Evolutionary conservation across 2,888 invertebrate species (phyloP).

Genomic region (Cosmopolites sordidus): DNA sequence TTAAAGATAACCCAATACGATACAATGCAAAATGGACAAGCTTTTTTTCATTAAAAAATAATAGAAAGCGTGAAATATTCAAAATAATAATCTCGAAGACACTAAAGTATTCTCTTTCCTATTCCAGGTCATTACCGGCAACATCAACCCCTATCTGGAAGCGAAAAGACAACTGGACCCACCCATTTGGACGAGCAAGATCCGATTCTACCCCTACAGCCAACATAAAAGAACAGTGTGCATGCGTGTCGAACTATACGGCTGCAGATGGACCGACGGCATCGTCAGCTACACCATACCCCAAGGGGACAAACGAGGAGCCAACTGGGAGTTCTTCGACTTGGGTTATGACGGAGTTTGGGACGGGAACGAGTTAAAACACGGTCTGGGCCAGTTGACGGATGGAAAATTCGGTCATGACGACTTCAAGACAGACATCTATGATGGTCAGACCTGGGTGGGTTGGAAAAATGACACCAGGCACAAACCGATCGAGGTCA

Average conservation of each 20-base stretch:
- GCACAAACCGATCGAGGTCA: conserved; percentile 61
- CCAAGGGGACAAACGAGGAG: conserved; percentile 74
- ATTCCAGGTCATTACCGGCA: conserved; percentile 51
- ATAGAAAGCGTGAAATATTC: no score
- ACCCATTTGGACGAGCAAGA: conserved; percentile 78
- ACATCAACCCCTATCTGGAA: conserved; percentile 82
- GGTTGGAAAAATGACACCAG: conserved; percentile 83
- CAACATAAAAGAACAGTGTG: conserved; percentile 80
- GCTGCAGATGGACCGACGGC: conserved; percentile 81
- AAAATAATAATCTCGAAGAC: no score
- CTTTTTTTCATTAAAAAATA: no score
- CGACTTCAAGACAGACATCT: conserved; percentile 63
- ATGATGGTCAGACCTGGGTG: conserved; percentile 75
- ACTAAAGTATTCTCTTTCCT: no score
- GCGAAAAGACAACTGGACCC: conserved; percentile 73
- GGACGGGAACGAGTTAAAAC: conserved; percentile 62
- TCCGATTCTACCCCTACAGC: conserved; percentile 83
- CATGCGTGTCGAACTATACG: conserved; percentile 87
- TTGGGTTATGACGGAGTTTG: conserved; percentile 81
- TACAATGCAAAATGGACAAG: no score
- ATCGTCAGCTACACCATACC: conserved; percentile 84
- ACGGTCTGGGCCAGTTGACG: conserved; percentile 80
- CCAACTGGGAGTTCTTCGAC: conserved; percentile 78
- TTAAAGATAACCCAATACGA: no score
- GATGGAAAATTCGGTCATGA: conserved; percentile 79